Evolutionary conservation across 2,888 invertebrate genomes (phyloP).

Genomic region (Gandaritis pyraliata): DNA sequence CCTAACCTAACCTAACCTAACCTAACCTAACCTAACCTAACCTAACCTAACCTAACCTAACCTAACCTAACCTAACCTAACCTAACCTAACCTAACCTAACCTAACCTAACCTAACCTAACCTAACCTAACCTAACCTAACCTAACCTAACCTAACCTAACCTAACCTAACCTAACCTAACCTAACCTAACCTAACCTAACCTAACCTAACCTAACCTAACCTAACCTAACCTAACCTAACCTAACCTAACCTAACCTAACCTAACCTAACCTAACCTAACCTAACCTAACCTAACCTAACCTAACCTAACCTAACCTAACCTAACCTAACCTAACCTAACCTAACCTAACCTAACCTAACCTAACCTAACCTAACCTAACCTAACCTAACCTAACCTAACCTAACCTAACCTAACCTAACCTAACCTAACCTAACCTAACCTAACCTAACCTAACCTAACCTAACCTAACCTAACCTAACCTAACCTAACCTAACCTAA

Average conservation of each 20-base stretch:
- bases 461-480: slow-evolving; percentile 2
- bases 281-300: slow-evolving; percentile 2
- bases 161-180: slow-evolving; percentile 2
- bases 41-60: slow-evolving; percentile 2
- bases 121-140: slow-evolving; percentile 2
- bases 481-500: slow-evolving; percentile 2
- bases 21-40: slow-evolving; percentile 2
- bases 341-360: slow-evolving; percentile 2
- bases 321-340: slow-evolving; percentile 2
- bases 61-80: slow-evolving; percentile 2
- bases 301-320: slow-evolving; percentile 2
- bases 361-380: slow-evolving; percentile 2
- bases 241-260: slow-evolving; percentile 2
- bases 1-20: slow-evolving; percentile 2
- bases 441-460: slow-evolving; percentile 2
- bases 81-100: slow-evolving; percentile 2
- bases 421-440: slow-evolving; percentile 2
- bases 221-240: slow-evolving; percentile 2
- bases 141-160: slow-evolving; percentile 2
- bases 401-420: slow-evolving; percentile 2
- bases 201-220: slow-evolving; percentile 2
- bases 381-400: slow-evolving; percentile 2
- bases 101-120: slow-evolving; percentile 2
- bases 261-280: slow-evolving; percentile 2
- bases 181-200: slow-evolving; percentile 2